These are phyloP conservation scores for Eustalomyia histrio DNA, from an alignment of 2,888 invertebrate genomes.

Conservation along the genomic window DNA sequence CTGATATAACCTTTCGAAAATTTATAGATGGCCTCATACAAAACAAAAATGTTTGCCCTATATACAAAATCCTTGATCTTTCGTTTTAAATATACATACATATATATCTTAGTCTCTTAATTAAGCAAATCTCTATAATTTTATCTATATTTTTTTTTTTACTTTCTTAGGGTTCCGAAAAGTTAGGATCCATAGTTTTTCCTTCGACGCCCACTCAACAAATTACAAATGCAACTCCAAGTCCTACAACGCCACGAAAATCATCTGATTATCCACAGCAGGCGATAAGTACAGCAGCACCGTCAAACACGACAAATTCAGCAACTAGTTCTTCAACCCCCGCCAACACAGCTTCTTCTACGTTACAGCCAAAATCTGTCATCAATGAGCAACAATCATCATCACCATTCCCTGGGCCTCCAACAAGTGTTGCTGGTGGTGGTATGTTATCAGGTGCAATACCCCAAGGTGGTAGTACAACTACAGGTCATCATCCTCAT, in stretches of 20 bases:
- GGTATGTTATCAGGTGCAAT: slow-evolving; percentile 35
- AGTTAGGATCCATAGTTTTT: slow-evolving; percentile 85
- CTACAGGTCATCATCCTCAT: slow-evolving; percentile 42
- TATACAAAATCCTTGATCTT: slow-evolving; percentile 50
- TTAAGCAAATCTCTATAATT: not conserved
- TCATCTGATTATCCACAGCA: slow-evolving; percentile 84
- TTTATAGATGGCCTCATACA: too few species aligned
- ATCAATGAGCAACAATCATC: slow-evolving; percentile 48
- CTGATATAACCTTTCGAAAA: too few species aligned
- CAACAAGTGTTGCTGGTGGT: slow-evolving; percentile 32
- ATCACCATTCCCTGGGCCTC: slow-evolving; percentile 59
- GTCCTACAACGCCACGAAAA: slow-evolving; percentile 84
- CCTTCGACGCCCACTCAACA: slow-evolving; percentile 82
- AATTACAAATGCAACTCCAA: slow-evolving; percentile 78
- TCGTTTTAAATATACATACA: slow-evolving; percentile 10
- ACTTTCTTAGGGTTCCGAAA: slow-evolving; percentile 86
- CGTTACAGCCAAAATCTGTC: slow-evolving; percentile 48
- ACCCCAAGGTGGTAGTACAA: slow-evolving; percentile 44
- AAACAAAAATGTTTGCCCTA: too few species aligned
- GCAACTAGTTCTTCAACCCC: slow-evolving; percentile 55
- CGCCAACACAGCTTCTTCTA: slow-evolving; percentile 25
- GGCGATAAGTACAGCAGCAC: slow-evolving; percentile 72
- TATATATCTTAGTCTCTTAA: not conserved
- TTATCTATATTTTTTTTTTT: slow-evolving; percentile 69
- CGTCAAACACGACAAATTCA: slow-evolving; percentile 54